phyloP scores from a whole-genome alignment of 2,888 invertebrate genomes.

The Limulus polyphemus region DNA sequence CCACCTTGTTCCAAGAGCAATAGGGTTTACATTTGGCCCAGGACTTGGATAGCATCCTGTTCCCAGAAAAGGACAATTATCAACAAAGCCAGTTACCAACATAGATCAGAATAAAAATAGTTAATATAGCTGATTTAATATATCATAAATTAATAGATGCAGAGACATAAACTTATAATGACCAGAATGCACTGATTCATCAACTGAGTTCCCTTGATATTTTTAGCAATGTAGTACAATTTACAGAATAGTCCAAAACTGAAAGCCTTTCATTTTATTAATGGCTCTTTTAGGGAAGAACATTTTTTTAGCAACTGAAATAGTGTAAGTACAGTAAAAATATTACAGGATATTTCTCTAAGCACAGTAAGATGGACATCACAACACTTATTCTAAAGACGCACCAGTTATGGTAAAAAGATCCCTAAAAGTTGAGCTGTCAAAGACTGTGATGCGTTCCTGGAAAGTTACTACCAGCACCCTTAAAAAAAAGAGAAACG shows the following conservation, averaged over 20 bases:
- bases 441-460: conserved; percentile 81
- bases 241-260: too few relatives aligned
- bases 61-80: too few relatives aligned
- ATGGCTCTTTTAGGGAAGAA: too few relatives aligned
- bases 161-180: too few relatives aligned
- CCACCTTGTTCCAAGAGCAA: conserved; percentile 64
- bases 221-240: too few relatives aligned
- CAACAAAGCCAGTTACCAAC: too few relatives aligned
- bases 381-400: conserved; percentile 7
- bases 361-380: background rate
- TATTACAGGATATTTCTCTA: background rate
- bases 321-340: conserved; percentile 2
- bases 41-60: conserved; percentile 56
- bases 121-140: too few relatives aligned
- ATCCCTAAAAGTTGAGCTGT: conserved; percentile 75
- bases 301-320: background rate
- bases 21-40: conserved; percentile 61
- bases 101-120: too few relatives aligned
- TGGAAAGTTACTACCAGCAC: conserved; percentile 76
- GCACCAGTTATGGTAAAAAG: conserved; percentile 66
- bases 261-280: too few relatives aligned
- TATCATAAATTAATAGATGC: too few relatives aligned
- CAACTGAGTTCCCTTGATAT: too few relatives aligned
- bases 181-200: too few relatives aligned
- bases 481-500: conserved; percentile 34